A percentile compares a stretch with the other conserved stretches of the same genome.
Evolutionary conservation across 2,888 invertebrate genomes (phyloP).

Genomic region (Polyommatus iphigenia): DNA sequence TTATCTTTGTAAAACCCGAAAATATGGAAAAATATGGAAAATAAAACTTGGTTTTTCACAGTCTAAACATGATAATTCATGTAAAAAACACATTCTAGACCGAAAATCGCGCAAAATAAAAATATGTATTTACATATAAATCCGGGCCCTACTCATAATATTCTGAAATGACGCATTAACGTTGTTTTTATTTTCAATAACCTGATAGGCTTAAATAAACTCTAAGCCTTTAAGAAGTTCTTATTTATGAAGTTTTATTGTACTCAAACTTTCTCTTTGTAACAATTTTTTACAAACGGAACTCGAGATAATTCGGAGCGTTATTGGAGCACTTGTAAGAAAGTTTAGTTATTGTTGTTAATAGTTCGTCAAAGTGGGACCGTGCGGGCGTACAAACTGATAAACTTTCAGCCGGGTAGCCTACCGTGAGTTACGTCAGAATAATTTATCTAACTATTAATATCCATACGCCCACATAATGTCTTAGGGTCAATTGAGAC

Average conservation of each 20-base stretch:
- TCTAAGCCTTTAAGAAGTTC: too few relatives aligned
- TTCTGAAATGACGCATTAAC: neutral
- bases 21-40: too few relatives aligned
- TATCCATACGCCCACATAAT: neutral
- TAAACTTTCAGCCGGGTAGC: neutral
- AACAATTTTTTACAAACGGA: neutral
- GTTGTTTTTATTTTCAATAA: neutral
- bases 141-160: too few relatives aligned
- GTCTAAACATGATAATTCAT: too few relatives aligned
- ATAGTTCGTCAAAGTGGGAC: constrained; percentile 13
- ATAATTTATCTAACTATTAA: neutral
- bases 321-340: constrained; percentile 5
- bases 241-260: neutral
- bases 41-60: too few relatives aligned
- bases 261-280: neutral
- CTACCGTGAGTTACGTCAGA: neutral
- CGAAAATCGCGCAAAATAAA: too few relatives aligned
- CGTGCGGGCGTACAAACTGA: neutral
- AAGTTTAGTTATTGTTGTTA: constrained; percentile 17
- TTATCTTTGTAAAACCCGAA: too few relatives aligned
- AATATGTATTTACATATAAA: too few relatives aligned
- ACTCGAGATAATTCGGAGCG: neutral
- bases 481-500: too few relatives aligned
- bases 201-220: neutral
- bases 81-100: too few relatives aligned